Conservation (phyloP, 1,140 invertebrate species). For the Neodiprion lecontei region DNA sequence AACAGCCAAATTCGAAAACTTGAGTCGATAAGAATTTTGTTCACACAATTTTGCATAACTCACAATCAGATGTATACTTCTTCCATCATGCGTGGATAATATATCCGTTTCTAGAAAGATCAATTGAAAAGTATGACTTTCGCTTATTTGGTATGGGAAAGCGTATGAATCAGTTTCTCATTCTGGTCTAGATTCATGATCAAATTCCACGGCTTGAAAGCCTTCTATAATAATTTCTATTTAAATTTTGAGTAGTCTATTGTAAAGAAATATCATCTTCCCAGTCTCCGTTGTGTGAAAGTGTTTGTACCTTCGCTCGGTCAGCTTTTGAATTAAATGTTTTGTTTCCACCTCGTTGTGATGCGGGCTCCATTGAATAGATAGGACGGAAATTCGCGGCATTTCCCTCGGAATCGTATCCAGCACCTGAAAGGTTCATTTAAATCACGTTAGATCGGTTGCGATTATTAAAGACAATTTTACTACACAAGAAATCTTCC, state of each 20-base stretch:
- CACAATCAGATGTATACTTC: too few relatives aligned
- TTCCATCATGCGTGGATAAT: background rate
- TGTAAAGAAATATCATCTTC: constrained; percentile 55
- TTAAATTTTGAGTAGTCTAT: constrained; percentile 49
- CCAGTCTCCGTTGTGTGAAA: constrained; percentile 42
- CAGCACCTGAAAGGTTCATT: constrained; percentile 46
- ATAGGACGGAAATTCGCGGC: constrained; percentile 54
- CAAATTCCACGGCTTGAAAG: background rate
- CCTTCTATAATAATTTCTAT: background rate
- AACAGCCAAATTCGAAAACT: background rate
- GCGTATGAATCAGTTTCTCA: background rate
- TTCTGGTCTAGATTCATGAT: background rate
- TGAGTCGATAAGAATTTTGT: background rate
- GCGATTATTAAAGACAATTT: too few relatives aligned
- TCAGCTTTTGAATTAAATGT: constrained; percentile 52
- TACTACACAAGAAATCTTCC: too few relatives aligned
- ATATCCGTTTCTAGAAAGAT: background rate
- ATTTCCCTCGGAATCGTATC: constrained; percentile 59
- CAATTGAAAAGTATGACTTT: background rate
- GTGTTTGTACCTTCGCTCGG: constrained; percentile 47
- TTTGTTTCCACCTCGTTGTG: constrained; percentile 51
- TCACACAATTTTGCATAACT: background rate
- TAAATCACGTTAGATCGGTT: background rate
- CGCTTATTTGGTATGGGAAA: background rate
- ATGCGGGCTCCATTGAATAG: constrained; percentile 54